Percentiles rank a stretch among this genome's conserved stretches.
phyloP scores from a whole-genome alignment of 2,888 invertebrate genomes.

The Notodonta dromedarius region DNA sequence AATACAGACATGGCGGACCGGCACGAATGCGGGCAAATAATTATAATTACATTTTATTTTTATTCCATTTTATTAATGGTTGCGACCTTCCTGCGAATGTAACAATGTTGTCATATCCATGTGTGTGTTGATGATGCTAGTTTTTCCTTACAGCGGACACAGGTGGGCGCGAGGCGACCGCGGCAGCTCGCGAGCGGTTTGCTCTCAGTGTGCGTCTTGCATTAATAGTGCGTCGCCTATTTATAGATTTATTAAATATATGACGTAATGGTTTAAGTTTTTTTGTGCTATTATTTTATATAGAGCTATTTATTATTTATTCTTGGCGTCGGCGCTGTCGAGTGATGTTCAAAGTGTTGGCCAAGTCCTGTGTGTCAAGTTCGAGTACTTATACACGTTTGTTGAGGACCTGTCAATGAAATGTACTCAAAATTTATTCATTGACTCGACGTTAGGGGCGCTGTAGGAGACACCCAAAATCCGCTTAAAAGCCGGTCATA shows the following conservation, averaged over 20 bases:
- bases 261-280: conserved; percentile 19
- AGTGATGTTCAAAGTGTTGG: too few relatives aligned
- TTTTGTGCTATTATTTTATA: conserved; percentile 9
- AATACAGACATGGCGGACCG: conserved; percentile 65
- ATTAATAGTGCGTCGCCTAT: conserved; percentile 9
- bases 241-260: conserved; percentile 21
- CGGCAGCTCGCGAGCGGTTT: background rate
- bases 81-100: conserved; percentile 53
- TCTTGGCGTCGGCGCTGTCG: background rate
- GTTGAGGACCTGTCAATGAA: too few relatives aligned
- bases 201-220: conserved; percentile 15
- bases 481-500: too few relatives aligned
- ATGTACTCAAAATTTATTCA: too few relatives aligned
- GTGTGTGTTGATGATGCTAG: conserved; percentile 27
- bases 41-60: conserved; percentile 80
- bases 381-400: too few relatives aligned
- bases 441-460: too few relatives aligned
- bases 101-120: conserved; percentile 46
- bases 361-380: too few relatives aligned
- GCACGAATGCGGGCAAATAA: conserved; percentile 81
- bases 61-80: conserved; percentile 55
- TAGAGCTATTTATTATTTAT: conserved; percentile 1
- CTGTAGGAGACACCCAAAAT: too few relatives aligned
- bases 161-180: conserved; percentile 1
- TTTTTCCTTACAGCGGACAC: conserved; percentile 11